phyloP scores from a whole-genome alignment of 2,888 invertebrate genomes.

The Lepetodrilus schrolli region DNA sequence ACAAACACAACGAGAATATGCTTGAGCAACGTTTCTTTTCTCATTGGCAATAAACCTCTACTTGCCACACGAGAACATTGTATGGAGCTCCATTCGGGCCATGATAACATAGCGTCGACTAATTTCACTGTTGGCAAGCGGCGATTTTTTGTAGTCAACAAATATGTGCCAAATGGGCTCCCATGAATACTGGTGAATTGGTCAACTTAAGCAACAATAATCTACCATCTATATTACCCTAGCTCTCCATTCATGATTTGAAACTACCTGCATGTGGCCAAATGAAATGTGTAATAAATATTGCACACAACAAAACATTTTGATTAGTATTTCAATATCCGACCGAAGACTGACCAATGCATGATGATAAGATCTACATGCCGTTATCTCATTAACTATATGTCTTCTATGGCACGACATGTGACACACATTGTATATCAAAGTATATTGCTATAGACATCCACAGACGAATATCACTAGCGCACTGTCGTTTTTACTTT shows the following conservation, averaged over 20 bases:
- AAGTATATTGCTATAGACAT: no score
- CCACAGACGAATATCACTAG: no score
- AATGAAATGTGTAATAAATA: slow-evolving; percentile 32
- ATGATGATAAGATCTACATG: background rate
- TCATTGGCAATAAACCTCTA: background rate
- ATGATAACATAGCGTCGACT: no score
- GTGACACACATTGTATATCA: background rate
- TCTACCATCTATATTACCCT: background rate
- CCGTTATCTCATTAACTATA: background rate
- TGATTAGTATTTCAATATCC: slow-evolving; percentile 35
- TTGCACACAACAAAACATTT: slow-evolving; percentile 43
- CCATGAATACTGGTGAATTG: slow-evolving; percentile 9
- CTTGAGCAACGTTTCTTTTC: background rate
- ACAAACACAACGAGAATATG: background rate
- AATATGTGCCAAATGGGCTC: background rate
- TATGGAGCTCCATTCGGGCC: background rate
- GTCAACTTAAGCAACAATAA: background rate
- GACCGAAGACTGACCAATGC: background rate
- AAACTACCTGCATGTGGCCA: slow-evolving; percentile 7
- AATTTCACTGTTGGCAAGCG: no score
- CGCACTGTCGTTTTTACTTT: no score
- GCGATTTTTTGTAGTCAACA: no score
- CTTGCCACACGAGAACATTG: background rate
- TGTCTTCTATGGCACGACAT: background rate
- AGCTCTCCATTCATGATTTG: background rate